Percentiles rank a stretch among this genome's conserved stretches.
Conservation (phyloP, 2,888 invertebrate genomes). For the Nemotelus nigrinus region DNA sequence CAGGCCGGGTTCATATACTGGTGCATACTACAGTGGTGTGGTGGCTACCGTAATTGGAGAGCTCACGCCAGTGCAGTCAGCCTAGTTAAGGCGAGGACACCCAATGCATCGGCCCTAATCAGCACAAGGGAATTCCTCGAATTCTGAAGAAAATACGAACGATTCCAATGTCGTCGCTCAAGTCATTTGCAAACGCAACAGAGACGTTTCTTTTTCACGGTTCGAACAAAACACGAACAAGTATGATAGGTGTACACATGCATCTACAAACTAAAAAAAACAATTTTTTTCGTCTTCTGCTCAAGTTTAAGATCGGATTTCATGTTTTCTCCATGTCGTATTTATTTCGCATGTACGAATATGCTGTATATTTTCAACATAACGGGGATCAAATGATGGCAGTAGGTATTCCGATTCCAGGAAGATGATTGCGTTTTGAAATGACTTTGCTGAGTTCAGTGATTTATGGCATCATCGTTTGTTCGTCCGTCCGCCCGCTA, state of each 20-base stretch:
- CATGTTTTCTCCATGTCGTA: slow-evolving; percentile 37
- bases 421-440: slow-evolving; percentile 30
- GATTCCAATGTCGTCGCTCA: slow-evolving; percentile 18
- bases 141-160: slow-evolving; percentile 45
- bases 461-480: slow-evolving; percentile 10
- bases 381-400: slow-evolving; percentile 35
- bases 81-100: slow-evolving; percentile 28
- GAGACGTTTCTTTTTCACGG: slow-evolving; percentile 27
- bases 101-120: slow-evolving; percentile 44
- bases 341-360: neutral
- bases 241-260: neutral
- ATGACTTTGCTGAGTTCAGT: slow-evolving; percentile 35
- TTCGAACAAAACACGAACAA: slow-evolving; percentile 31
- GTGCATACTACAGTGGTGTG: neutral
- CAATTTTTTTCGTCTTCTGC: neutral
- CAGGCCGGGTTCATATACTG: neutral
- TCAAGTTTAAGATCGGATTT: slow-evolving; percentile 37
- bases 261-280: neutral
- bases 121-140: slow-evolving; percentile 45
- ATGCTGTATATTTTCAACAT: slow-evolving; percentile 18
- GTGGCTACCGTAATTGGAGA: slow-evolving; percentile 44
- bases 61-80: slow-evolving; percentile 25
- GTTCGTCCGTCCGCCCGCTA: neutral
- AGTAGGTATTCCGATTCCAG: slow-evolving; percentile 27
- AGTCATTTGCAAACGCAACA: slow-evolving; percentile 8